Conservation (phyloP, 2,888 invertebrate genomes). For the Dioctria linearis region DNA sequence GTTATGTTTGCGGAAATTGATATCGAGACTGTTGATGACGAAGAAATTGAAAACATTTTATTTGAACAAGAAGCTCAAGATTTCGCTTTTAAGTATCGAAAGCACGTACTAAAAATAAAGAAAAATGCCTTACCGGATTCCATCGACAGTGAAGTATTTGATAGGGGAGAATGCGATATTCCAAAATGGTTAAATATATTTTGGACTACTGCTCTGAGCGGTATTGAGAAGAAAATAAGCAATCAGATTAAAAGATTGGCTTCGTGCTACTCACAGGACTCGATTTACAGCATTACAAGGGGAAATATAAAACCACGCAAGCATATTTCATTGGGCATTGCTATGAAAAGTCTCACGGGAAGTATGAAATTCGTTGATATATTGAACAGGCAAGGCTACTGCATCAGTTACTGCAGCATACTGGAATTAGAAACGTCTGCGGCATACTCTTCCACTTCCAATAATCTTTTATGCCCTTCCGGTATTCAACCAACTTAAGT, state of each 20-base stretch:
- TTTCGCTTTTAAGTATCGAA: conserved; percentile 1
- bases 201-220: conserved; percentile 19
- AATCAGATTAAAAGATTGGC: background rate
- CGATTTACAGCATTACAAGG: conserved; percentile 1
- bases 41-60: background rate
- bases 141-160: conserved; percentile 1
- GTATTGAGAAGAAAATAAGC: background rate
- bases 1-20: conserved; percentile 11
- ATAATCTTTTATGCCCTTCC: too few relatives aligned
- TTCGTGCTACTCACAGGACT: background rate
- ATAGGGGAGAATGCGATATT: background rate
- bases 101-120: background rate
- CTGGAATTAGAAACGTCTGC: too few relatives aligned
- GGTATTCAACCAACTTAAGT: too few relatives aligned
- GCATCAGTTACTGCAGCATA: too few relatives aligned
- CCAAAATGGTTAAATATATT: background rate
- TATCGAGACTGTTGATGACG: background rate
- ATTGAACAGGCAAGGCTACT: too few relatives aligned
- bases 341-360: background rate
- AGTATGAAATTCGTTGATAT: too few relatives aligned
- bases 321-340: background rate
- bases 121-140: conserved; percentile 1
- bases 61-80: conserved; percentile 7
- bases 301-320: conserved; percentile 6
- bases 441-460: too few relatives aligned